A percentile compares a stretch with the other conserved stretches of the same genome.
These are phyloP conservation scores for Drosophila gunungcola DNA, from an alignment of 1,140 invertebrate species.

Conservation along the genomic window DNA sequence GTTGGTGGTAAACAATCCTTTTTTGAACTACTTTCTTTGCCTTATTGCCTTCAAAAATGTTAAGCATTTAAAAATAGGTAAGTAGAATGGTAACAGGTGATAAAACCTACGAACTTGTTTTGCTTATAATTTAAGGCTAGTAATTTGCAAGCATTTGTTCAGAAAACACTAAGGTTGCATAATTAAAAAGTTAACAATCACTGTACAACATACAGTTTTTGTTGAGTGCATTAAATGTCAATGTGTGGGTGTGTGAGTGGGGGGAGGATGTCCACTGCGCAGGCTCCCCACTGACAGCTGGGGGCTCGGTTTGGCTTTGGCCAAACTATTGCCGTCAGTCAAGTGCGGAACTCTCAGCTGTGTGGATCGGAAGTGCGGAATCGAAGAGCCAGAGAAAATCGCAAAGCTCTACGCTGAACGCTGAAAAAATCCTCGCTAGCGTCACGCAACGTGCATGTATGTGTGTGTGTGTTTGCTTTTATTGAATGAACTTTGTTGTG, in stretches of 20 bases:
- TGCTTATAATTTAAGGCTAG: too few species aligned
- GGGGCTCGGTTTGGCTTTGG: constrained; percentile 17
- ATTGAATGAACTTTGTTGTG: constrained; percentile 47
- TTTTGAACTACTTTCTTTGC: too few species aligned
- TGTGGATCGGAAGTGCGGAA: constrained; percentile 74
- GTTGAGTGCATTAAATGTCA: constrained; percentile 61
- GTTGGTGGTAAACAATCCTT: too few species aligned
- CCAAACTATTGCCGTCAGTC: constrained; percentile 43
- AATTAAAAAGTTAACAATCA: too few species aligned
- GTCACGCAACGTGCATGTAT: constrained; percentile 73
- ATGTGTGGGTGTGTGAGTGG: constrained; percentile 3
- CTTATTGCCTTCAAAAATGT: neutral
- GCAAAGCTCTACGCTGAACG: constrained; percentile 52
- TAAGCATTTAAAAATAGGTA: neutral
- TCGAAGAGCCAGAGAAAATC: constrained; percentile 14
- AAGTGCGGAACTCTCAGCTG: constrained; percentile 82
- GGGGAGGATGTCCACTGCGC: constrained; percentile 35
- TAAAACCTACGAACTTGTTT: too few species aligned
- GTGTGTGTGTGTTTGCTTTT: constrained; percentile 46
- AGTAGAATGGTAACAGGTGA: too few species aligned
- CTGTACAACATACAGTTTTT: neutral
- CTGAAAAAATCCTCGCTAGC: constrained; percentile 58
- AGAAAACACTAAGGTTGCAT: too few species aligned
- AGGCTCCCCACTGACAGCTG: constrained; percentile 42
- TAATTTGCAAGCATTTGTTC: too few species aligned